Percentiles rank a stretch among this genome's conserved stretches.
phyloP scores from a whole-genome alignment of 1,140 invertebrate genomes.

The Lerema accius region DNA sequence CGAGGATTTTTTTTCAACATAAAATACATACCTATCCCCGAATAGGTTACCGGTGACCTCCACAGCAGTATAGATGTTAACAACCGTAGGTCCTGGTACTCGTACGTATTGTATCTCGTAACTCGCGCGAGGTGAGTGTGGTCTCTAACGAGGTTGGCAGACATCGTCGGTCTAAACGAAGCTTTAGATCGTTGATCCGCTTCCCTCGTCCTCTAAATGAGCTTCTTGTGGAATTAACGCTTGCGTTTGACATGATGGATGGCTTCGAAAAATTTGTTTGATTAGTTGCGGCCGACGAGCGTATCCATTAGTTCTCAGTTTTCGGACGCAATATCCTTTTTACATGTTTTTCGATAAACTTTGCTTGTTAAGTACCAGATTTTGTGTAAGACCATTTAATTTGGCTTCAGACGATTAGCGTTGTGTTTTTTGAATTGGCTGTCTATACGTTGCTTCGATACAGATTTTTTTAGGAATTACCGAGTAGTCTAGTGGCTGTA shows the following conservation, averaged over 20 bases:
- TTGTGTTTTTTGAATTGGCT: too few species aligned
- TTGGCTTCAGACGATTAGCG: background rate
- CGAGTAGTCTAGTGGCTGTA: too few species aligned
- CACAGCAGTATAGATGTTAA: too few species aligned
- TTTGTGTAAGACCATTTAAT: background rate
- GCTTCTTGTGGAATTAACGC: constrained; percentile 64
- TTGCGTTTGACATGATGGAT: constrained; percentile 72
- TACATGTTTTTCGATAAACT: constrained; percentile 44
- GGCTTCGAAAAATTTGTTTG: constrained; percentile 73
- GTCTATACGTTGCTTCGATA: too few species aligned
- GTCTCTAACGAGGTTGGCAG: constrained; percentile 28
- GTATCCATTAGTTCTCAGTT: constrained; percentile 55
- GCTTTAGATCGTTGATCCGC: constrained; percentile 52
- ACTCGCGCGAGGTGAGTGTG: too few species aligned
- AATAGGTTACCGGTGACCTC: too few species aligned
- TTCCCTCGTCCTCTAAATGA: constrained; percentile 54
- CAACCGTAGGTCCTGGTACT: too few species aligned
- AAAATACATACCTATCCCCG: too few species aligned
- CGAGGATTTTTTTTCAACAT: too few species aligned
- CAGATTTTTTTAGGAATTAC: too few species aligned
- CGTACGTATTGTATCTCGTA: too few species aligned
- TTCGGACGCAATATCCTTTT: constrained; percentile 54
- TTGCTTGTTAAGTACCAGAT: constrained; percentile 5
- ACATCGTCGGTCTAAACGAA: constrained; percentile 48
- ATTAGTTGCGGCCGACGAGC: constrained; percentile 60